A percentile compares a stretch with the other conserved stretches of the same genome.
phyloP scores from a whole-genome alignment of 1,140 invertebrate species.

The Eurosta solidaginis region DNA sequence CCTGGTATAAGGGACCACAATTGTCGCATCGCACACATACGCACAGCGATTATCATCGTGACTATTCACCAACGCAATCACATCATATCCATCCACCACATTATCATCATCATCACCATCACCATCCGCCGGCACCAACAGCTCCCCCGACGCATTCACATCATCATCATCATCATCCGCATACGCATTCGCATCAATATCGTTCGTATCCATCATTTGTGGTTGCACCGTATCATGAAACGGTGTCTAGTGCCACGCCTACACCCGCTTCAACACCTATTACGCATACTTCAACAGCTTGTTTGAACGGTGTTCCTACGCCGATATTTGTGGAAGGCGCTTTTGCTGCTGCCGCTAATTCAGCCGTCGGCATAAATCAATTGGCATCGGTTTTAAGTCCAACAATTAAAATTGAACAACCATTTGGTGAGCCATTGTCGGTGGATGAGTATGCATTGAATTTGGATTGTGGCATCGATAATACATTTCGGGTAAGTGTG shows the following conservation, averaged over 20 bases:
- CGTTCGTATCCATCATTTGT: slow-evolving; percentile 57
- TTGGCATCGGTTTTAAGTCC: slow-evolving; percentile 44
- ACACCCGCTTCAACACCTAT: slow-evolving; percentile 35
- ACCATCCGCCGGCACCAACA: neutral
- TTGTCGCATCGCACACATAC: slow-evolving; percentile 56
- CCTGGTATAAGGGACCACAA: slow-evolving; percentile 59
- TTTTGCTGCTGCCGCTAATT: slow-evolving; percentile 40
- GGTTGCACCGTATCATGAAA: slow-evolving; percentile 54
- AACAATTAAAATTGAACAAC: slow-evolving; percentile 55
- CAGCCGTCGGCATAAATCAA: slow-evolving; percentile 39
- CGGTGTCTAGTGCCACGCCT: slow-evolving; percentile 33
- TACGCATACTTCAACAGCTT: neutral
- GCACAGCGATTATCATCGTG: slow-evolving; percentile 44
- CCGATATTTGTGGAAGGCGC: slow-evolving; percentile 45
- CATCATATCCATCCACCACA: neutral
- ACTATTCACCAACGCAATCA: neutral
- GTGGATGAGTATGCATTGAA: slow-evolving; percentile 49
- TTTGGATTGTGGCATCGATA: slow-evolving; percentile 49
- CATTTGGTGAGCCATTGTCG: slow-evolving; percentile 46
- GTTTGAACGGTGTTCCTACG: neutral
- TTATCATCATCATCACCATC: neutral
- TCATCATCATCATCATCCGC: slow-evolving; percentile 15
- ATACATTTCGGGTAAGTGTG: slow-evolving; percentile 51
- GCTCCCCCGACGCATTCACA: neutral
- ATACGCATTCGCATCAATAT: slow-evolving; percentile 42